Percentiles rank a stretch among this genome's conserved stretches.
These are phyloP conservation scores for Umimayanthus kanabou DNA, from an alignment of 92 coral and sea anemone species.

Conservation along the genomic window DNA sequence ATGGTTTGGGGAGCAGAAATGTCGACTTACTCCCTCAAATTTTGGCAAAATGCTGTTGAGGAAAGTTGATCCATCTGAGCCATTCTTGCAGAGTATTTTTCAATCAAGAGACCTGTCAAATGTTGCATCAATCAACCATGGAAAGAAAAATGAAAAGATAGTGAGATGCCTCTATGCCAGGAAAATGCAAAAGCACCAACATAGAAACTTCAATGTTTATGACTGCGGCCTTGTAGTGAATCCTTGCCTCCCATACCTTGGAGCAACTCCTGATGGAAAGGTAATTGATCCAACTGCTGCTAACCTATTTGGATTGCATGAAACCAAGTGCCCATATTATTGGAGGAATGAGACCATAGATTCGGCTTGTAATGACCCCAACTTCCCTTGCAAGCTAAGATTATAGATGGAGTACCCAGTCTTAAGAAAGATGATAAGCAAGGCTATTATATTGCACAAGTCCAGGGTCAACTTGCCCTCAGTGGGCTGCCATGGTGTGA, in stretches of 20 bases:
- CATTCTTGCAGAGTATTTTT: too few species aligned
- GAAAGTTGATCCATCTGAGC: too few species aligned
- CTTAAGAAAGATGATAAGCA: slow-evolving; percentile 43
- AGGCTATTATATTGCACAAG: slow-evolving; percentile 62
- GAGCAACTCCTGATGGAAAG: slow-evolving; percentile 74
- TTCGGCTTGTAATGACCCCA: slow-evolving; percentile 56
- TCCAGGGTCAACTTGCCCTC: slow-evolving; percentile 65
- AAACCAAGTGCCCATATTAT: slow-evolving; percentile 61
- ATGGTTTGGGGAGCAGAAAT: too few species aligned
- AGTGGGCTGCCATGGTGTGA: slow-evolving; percentile 68
- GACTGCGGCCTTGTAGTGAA: slow-evolving; percentile 64
- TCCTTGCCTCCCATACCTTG: slow-evolving; percentile 66
- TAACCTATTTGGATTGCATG: slow-evolving; percentile 59
- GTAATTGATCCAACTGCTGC: slow-evolving; percentile 67
- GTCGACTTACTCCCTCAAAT: too few species aligned
- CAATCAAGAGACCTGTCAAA: slow-evolving; percentile 31
- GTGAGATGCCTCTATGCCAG: slow-evolving; percentile 57
- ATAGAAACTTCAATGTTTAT: slow-evolving; percentile 57
- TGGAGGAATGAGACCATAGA: slow-evolving; percentile 53
- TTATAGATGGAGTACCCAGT: slow-evolving; percentile 50
- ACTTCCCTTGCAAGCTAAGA: slow-evolving; percentile 48
- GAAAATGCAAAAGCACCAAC: slow-evolving; percentile 51
- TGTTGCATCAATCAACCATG: slow-evolving; percentile 60
- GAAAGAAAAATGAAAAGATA: slow-evolving; percentile 60
- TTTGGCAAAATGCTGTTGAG: not conserved